Percentiles rank a stretch among this genome's conserved stretches.
phyloP scores from a whole-genome alignment of 2,113 vertebrate genomes.

The Poeciliopsis retropinna region DNA sequence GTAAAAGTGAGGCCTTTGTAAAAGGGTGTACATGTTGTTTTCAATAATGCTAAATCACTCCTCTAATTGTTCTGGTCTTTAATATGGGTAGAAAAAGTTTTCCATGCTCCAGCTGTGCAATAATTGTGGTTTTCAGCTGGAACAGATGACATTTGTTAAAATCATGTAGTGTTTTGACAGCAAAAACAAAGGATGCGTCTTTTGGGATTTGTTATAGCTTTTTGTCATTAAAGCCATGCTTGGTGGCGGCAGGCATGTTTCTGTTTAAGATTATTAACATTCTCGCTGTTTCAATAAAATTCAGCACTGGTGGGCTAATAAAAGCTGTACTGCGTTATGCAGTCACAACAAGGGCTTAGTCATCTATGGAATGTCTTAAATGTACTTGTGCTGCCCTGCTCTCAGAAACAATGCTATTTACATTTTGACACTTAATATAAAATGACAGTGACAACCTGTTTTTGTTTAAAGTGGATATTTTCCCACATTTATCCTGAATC shows the following conservation, averaged over 20 bases:
- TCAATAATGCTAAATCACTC: neutral
- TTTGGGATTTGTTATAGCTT: neutral
- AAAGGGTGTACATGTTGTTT: neutral
- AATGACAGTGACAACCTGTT: slow-evolving; percentile 5
- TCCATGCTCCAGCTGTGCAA: neutral
- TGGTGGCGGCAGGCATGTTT: neutral
- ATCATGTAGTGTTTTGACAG: neutral
- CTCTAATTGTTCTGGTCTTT: neutral
- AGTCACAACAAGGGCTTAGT: neutral
- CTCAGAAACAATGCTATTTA: neutral
- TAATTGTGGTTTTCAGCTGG: neutral
- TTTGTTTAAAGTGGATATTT: slow-evolving; percentile 15
- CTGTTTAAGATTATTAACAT: neutral
- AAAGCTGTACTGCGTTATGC: neutral
- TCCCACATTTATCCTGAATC: slow-evolving; percentile 3
- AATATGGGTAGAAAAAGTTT: neutral
- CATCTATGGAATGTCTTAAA: neutral
- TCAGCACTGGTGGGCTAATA: neutral
- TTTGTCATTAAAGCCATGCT: neutral
- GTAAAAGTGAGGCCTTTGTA: no score
- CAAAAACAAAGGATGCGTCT: neutral
- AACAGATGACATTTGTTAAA: neutral
- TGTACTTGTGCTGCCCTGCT: neutral
- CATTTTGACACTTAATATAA: neutral
- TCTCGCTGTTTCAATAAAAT: neutral